Base-by-base conservation (phyloP, 2,797 vertebrate species). In the Aselliscus stoliczkanus region DNA sequence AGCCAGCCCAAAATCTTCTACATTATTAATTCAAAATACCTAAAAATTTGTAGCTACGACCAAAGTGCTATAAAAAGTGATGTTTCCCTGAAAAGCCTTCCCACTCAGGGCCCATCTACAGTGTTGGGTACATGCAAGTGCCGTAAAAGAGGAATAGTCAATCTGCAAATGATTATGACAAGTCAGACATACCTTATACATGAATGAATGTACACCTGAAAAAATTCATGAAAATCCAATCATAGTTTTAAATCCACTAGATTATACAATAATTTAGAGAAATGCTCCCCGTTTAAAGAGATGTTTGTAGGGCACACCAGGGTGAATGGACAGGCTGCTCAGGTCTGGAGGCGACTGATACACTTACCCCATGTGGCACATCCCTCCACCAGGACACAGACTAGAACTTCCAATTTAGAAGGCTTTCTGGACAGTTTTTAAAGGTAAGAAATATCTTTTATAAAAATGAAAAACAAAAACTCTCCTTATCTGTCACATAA, bases 1-100 rank as follows among this genome's bases (percentile, higher is more conserved):
- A n/a, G n/a, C n/a, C n/a, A n/a, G n/a, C n/a, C n/a, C n/a, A n/a
- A 80, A 93, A 77, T 39, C n/a, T 62, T 90, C 31, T 34, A 18
- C 27, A 25, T 93, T 82, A 90, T 21, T 75, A 58, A 94, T 62
- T 79, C 50, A 92, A 96, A 93, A 90, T 67, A 89, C 6, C 34
- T 77, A 60, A 64, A n/a, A n/a, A n/a, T n/a, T 60, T 79, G 13
- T 58, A 62, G 50, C 27, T 60, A 12, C 69, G 8, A 39, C 31
- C 81, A 83, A 94, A 93, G 17, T 79, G 21, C 72, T 95, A 62
- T 83, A 82, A 80, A 92, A 96, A 95, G 34, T 77, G 31, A 44
- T 76, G 47, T 39, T 75, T 56, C 34, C 60, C 14, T 42, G 23
- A 92, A 94, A 96, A 93, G 42, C 20, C 34, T 83, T 83, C 70